A percentile compares a stretch with the other conserved stretches of the same genome.
phyloP scores from a whole-genome alignment of 2,113 vertebrate genomes.

The Calidris pugnax region DNA sequence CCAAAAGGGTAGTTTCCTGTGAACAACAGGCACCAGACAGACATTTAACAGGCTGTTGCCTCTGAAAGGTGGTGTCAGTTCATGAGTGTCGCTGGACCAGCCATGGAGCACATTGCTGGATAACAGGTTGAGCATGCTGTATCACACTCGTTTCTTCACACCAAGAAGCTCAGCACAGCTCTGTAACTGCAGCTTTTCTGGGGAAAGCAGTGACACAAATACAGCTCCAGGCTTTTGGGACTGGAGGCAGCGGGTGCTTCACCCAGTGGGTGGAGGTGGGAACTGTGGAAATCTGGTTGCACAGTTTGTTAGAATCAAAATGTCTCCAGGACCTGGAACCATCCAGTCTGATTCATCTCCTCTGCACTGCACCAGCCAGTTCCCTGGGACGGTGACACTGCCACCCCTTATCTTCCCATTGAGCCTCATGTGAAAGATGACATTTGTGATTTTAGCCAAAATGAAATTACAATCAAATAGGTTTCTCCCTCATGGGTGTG shows the following conservation, averaged over 20 bases:
- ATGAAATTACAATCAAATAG: not conserved
- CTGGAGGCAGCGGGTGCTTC: not conserved
- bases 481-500: not conserved
- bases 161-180: not conserved
- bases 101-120: rapidly evolving
- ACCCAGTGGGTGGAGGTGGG: rapidly evolving
- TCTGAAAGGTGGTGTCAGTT: not conserved
- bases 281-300: not conserved
- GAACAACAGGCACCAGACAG: not conserved
- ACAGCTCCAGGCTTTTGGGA: not conserved
- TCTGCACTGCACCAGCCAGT: not conserved
- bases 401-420: not conserved
- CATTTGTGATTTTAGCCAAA: not conserved
- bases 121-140: rapidly evolving
- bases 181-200: rapidly evolving
- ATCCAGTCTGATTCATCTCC: not conserved
- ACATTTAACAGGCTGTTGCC: not conserved
- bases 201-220: not conserved
- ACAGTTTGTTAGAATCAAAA: not conserved
- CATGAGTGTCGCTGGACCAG: not conserved
- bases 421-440: rapidly evolving
- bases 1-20: rapidly evolving
- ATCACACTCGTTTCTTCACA: rapidly evolving
- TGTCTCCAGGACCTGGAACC: not conserved
- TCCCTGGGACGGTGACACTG: not conserved